Conservation (phyloP, 2,113 vertebrate genomes). For the Pithys albifrons region DNA sequence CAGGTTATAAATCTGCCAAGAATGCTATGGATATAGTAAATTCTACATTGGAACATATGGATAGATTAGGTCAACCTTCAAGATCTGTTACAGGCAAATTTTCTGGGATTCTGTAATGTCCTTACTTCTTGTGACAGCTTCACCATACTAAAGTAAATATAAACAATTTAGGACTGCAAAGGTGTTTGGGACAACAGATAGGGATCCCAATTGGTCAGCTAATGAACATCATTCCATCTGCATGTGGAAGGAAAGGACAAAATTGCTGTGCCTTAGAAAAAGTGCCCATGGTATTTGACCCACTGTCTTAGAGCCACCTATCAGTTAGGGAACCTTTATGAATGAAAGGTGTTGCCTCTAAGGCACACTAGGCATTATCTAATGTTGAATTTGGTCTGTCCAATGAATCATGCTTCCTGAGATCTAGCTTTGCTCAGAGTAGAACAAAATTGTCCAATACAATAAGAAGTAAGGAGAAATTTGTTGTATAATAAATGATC, state of each 20-base stretch:
- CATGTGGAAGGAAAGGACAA: not conserved
- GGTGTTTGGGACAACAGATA: not conserved
- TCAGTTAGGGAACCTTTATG: not conserved
- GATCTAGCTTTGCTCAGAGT: not conserved
- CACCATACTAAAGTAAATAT: not conserved
- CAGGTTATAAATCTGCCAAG: not conserved
- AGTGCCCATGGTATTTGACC: not conserved
- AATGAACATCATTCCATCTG: not conserved
- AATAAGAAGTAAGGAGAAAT: not conserved
- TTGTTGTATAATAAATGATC: not conserved
- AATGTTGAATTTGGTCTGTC: not conserved
- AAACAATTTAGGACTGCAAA: not conserved
- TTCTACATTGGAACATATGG: not conserved
- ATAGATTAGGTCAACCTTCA: not conserved
- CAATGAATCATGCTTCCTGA: not conserved
- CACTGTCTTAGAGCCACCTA: not conserved
- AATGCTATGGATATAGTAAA: not conserved
- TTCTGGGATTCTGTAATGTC: not conserved
- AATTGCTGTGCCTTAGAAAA: not conserved
- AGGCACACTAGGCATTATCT: not conserved
- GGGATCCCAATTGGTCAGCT: not conserved
- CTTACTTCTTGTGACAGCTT: not conserved
- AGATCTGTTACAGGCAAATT: not conserved
- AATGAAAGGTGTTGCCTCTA: not conserved
- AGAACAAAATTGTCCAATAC: not conserved